phyloP scores from a whole-genome alignment of 2,113 vertebrate species.

The Stomatorhinus ivindoensis region DNA sequence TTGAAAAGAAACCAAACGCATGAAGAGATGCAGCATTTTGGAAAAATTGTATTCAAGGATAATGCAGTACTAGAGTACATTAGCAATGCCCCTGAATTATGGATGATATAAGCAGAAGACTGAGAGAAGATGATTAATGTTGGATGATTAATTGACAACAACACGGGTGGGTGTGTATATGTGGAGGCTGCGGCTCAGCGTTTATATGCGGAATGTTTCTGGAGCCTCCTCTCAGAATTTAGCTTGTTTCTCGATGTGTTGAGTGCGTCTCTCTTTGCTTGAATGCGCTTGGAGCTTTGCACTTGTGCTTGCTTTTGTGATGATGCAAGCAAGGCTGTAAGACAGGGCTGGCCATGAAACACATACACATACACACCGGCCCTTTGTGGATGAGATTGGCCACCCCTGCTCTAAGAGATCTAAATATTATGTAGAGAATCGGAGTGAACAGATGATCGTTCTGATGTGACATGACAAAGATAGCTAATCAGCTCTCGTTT shows the following conservation, averaged over 20 bases:
- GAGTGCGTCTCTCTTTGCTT: neutral
- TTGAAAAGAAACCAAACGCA: neutral
- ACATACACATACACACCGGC: too few relatives aligned
- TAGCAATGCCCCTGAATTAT: neutral
- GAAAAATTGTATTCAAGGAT: neutral
- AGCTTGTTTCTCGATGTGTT: neutral
- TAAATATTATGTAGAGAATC: neutral
- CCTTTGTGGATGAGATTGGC: too few relatives aligned
- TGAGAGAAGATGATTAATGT: slow-evolving; percentile 1
- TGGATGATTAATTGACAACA: neutral
- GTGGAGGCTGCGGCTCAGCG: neutral
- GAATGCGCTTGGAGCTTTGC: neutral
- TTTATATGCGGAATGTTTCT: neutral
- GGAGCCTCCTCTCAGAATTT: neutral
- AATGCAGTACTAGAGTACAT: neutral
- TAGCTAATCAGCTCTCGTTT: neutral
- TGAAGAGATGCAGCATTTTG: neutral
- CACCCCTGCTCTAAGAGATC: neutral
- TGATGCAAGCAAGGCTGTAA: neutral
- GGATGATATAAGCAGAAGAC: neutral
- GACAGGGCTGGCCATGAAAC: too few relatives aligned
- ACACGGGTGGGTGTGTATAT: neutral
- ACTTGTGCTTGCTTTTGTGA: neutral
- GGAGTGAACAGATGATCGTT: neutral
- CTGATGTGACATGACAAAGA: neutral